Evolutionary conservation across 2,113 vertebrate species (phyloP), one percentile per base, ranked within the genome.

Genomic region (Spea multiplicata): DNA sequence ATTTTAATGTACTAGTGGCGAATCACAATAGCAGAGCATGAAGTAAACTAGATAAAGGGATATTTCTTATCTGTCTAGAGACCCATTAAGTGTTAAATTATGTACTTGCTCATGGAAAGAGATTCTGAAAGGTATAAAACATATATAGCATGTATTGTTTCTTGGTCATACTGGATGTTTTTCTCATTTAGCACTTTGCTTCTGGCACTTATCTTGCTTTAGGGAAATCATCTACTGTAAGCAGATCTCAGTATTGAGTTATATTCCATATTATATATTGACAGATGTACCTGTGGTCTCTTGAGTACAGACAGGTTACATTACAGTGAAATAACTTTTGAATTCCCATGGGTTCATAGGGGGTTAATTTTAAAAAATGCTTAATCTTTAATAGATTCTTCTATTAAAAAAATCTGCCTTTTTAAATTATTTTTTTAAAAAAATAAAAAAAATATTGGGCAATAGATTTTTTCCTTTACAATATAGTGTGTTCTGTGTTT

Each of bases 141-240:
- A 74, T 67, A 74, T 46, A 68, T 64, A 30, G 45, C 48, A 55
- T 67, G 77, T 50, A 80, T 73, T 67, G 45, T 73, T 80, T 80
- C 65, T 65, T 80, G 78, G 78, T 80, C 78, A 73, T 68, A 50
- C 64, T 80, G 65, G 53, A 80, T 80, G 78, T 80, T 80, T 74
- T 66, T 71, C 68, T 80, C 78, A 80, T 80, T 80, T 80, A 80
- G 70, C 65, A 74, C 71, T 74, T 62, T 80, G 78, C 78, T 73
- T n/a, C 55, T 80, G 78, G 62, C 78, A 73, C 78, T 80, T 80
- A 80, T 80, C 71, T 73, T 30, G 78, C 78, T 80, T 80, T 68
- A 80, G 78, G 78, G 78, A 80, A 80, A 80, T 80, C 78, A 80
- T 80, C 71, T 67, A 61, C 71, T 61, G 71, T 80, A 80, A 80